Base-by-base conservation (phyloP, 2,797 vertebrate genomes). In the Oreonectes daqikongensis region DNA sequence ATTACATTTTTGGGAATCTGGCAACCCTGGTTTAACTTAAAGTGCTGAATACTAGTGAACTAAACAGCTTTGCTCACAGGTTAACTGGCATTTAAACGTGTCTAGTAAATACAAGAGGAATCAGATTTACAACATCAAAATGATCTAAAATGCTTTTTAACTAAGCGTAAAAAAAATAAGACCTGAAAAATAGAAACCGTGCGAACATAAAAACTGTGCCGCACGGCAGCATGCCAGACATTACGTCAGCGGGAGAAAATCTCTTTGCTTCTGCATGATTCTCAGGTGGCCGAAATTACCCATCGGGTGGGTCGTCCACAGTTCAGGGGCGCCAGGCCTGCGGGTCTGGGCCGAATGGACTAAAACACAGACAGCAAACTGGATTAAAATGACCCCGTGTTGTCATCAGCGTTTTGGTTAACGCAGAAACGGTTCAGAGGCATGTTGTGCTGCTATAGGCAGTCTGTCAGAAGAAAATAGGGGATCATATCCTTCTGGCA, bases 381-480 rank as follows among this genome's bases (percentile, higher is more conserved):
- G 38, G 46, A 75, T 79, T 68, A 64, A 74, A 60, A 67, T 57
- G 28, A 65, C 40, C 15, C 55, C 9, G 22, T 68, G 73, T 68
- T 75, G 73, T 68, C 73, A 75, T 75, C 64, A 57, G 63, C 40
- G 46, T 60, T 68, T 75, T 30, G 3, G 73, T 68, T 32, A 67
- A 30, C 5, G 15, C 52, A 57, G 52, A 48, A 75, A 75, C 32
- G 30, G 24, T 68, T 28, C 32, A 44, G 48, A 75, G 18, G 50
- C 10, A 55, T 44, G 22, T 26, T 24, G 63, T 64, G 32, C 72
- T 30, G 38, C 70, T 53, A 66, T 12, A 75, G 24, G 22, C 52
- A 17, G 10, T 28, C 50, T 46, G 50, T 75, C 64, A 59, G 64
- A 28, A 75, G 63, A 57, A 59, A 68, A 75, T 67, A 60, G 53